Conservation (phyloP, 2,888 invertebrate species). For the Hylaea fasciaria region DNA sequence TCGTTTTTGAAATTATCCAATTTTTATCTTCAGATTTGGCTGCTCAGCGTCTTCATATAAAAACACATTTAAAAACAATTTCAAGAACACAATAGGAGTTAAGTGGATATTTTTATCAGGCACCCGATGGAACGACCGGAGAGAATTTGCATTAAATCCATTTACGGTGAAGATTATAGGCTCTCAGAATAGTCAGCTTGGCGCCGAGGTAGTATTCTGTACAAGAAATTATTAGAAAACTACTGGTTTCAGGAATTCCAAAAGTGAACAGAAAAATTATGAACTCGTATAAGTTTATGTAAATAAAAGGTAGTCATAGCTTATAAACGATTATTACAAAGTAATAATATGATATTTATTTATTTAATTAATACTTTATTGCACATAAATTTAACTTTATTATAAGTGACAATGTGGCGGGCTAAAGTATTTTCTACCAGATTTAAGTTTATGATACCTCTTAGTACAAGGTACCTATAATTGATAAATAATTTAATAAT, state of each 20-base stretch:
- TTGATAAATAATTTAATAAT: too few species aligned
- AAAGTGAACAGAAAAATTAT: neutral
- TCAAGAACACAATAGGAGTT: slow-evolving; percentile 62
- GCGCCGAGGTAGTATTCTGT: slow-evolving; percentile 53
- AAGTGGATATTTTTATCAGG: slow-evolving; percentile 68
- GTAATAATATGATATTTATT: too few species aligned
- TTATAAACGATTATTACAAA: too few species aligned
- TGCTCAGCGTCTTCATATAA: slow-evolving; percentile 42
- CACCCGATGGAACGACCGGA: slow-evolving; percentile 63
- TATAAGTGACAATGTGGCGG: too few species aligned
- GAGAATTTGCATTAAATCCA: slow-evolving; percentile 78
- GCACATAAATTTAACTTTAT: too few species aligned
- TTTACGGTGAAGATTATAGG: slow-evolving; percentile 75
- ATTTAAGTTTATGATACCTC: too few species aligned
- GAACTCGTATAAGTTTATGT: too few species aligned
- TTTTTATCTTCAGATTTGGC: slow-evolving; percentile 37
- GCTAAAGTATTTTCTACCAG: too few species aligned
- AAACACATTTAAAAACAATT: slow-evolving; percentile 61
- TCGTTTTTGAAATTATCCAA: slow-evolving; percentile 36
- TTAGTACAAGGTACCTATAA: too few species aligned
- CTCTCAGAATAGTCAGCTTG: slow-evolving; percentile 68
- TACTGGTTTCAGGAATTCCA: neutral
- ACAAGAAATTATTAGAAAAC: slow-evolving; percentile 3
- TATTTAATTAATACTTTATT: too few species aligned
- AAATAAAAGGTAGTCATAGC: too few species aligned